Percentiles rank a stretch among this genome's conserved stretches.
phyloP scores from a whole-genome alignment of 2,888 invertebrate species.

The Drosophila emarginata region DNA sequence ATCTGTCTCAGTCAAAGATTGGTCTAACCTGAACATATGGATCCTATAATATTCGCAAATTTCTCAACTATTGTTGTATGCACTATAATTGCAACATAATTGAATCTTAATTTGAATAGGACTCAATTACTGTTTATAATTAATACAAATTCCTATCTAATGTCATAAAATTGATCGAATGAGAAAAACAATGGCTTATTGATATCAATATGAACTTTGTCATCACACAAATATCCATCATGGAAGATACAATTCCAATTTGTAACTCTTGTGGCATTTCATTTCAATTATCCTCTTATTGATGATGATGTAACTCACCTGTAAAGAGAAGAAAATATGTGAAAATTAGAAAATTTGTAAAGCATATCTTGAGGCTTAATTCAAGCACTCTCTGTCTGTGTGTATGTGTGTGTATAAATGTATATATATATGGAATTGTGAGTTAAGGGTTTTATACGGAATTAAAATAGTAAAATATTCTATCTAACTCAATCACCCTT shows the following conservation, averaged over 20 bases:
- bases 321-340: constrained; percentile 46
- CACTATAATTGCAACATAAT: too few species aligned
- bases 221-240: not conserved
- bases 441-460: constrained; percentile 48
- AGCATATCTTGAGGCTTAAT: constrained; percentile 15
- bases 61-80: too few species aligned
- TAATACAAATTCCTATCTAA: not conserved
- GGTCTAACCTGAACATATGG: too few species aligned
- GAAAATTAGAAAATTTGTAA: constrained; percentile 35
- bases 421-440: not conserved
- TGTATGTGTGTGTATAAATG: not conserved
- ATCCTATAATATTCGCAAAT: too few species aligned
- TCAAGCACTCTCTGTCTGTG: constrained; percentile 19
- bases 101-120: too few species aligned
- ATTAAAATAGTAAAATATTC: constrained; percentile 57
- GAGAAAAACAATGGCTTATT: not conserved
- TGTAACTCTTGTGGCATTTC: not conserved
- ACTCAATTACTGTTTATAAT: too few species aligned
- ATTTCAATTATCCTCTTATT: constrained; percentile 20
- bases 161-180: not conserved
- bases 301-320: constrained; percentile 45
- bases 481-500: not conserved
- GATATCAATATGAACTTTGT: not conserved
- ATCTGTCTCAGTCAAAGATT: too few species aligned
- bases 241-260: constrained; percentile 1